Conservation (phyloP, 2,797 vertebrate genomes). For the Tolypeutes matacus region DNA sequence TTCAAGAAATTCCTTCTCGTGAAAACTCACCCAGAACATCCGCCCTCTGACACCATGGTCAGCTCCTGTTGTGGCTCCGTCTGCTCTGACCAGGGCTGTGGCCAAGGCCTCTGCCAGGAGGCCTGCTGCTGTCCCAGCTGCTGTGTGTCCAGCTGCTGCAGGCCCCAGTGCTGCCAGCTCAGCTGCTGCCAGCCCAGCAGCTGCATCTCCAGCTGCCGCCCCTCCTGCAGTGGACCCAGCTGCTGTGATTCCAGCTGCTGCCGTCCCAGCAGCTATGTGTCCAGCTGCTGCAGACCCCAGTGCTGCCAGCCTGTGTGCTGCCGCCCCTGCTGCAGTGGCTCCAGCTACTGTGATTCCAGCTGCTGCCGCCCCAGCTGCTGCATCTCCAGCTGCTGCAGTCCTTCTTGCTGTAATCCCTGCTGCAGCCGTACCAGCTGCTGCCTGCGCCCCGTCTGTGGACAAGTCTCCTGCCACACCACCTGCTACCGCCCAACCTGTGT, state of each 20-base stretch:
- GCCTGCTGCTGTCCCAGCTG: no score
- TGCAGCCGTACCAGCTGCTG: background rate
- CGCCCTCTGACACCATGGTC: slow-evolving; percentile 58
- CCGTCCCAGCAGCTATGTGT: background rate
- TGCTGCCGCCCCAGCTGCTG: background rate
- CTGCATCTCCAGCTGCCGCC: background rate
- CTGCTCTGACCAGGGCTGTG: no score
- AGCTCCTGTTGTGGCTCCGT: slow-evolving; percentile 39
- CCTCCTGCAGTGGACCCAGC: background rate
- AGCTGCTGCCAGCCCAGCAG: background rate
- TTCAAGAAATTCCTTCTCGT: background rate
- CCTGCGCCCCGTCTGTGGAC: slow-evolving; percentile 11
- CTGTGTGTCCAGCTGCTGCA: no score
- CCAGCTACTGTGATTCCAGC: background rate
- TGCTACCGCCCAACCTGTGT: slow-evolving; percentile 49
- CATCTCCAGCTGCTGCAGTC: background rate
- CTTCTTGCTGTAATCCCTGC: background rate
- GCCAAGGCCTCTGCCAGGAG: no score
- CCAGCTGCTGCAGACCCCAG: background rate
- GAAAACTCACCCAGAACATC: background rate
- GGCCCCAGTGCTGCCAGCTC: no score
- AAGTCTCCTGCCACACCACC: background rate
- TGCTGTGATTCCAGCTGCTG: background rate
- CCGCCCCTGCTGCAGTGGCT: no score
- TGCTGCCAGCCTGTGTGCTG: no score